A percentile compares a stretch with the other conserved stretches of the same genome.
These are phyloP conservation scores for Drosophila lutescens DNA, from an alignment of 2,888 invertebrate genomes.

Conservation along the genomic window DNA sequence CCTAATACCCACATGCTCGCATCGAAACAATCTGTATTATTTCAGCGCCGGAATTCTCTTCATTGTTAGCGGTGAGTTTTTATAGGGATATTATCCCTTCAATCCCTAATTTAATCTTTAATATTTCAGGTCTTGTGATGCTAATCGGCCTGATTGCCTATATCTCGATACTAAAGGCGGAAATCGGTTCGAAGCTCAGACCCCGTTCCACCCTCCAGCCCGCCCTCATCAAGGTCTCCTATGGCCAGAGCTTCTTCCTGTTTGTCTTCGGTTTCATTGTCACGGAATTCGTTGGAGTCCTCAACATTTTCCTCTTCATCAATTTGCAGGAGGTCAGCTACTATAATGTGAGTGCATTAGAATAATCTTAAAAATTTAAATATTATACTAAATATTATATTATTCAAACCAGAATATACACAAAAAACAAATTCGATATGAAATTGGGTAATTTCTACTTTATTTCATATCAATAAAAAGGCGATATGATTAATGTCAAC, in stretches of 20 bases:
- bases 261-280: conserved; percentile 93
- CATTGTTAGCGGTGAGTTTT: conserved; percentile 92
- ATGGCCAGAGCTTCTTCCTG: conserved; percentile 94
- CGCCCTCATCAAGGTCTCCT: conserved; percentile 92
- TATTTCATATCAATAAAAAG: no score
- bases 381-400: no score
- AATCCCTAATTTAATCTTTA: background rate
- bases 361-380: no score
- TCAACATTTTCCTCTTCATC: conserved; percentile 94
- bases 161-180: conserved; percentile 96
- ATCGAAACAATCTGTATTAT: conserved; percentile 91
- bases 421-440: no score
- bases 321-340: conserved; percentile 83
- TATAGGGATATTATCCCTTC: background rate
- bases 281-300: conserved; percentile 93
- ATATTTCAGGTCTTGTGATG: conserved; percentile 91
- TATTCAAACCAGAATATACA: no score
- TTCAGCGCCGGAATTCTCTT: conserved; percentile 94
- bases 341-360: conserved; percentile 77
- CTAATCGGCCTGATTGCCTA: conserved; percentile 96
- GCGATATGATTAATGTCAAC: no score
- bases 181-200: conserved; percentile 93
- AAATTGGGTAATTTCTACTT: no score
- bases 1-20: conserved; percentile 90
- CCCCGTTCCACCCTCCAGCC: conserved; percentile 91